Evolutionary conservation across 2,797 vertebrate species (phyloP).

Genomic region (Dermochelys coriacea): DNA sequence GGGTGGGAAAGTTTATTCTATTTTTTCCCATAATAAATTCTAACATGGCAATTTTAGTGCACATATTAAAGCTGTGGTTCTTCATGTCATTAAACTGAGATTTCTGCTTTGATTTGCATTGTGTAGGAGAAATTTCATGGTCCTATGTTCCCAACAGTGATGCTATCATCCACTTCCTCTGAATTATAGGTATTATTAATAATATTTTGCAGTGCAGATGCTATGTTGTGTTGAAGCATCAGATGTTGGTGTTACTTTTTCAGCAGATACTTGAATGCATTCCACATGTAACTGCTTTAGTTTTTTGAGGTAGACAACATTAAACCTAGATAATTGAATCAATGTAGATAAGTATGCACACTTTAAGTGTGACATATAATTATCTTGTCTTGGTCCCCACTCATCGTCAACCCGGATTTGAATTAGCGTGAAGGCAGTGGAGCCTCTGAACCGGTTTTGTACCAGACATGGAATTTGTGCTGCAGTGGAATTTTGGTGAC

Average conservation of each 20-base stretch:
- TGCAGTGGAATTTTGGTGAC: too few species aligned
- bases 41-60: background rate
- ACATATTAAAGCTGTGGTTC: background rate
- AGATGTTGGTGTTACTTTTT: background rate
- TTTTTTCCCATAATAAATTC: background rate
- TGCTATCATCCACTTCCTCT: background rate
- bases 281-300: background rate
- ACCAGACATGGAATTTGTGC: too few species aligned
- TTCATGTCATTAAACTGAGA: background rate
- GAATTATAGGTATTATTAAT: background rate
- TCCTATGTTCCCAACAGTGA: background rate
- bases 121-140: background rate
- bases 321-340: background rate
- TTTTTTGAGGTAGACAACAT: background rate
- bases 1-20: background rate
- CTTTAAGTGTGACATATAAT: too few species aligned
- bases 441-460: too few species aligned
- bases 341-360: background rate
- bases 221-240: background rate
- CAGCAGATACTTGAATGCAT: background rate
- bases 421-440: too few species aligned
- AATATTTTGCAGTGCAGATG: background rate
- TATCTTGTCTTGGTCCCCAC: too few species aligned
- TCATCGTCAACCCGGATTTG: too few species aligned
- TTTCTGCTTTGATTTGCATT: background rate